Conservation (phyloP, 1,140 invertebrate genomes). For the Ylistrum balloti region DNA sequence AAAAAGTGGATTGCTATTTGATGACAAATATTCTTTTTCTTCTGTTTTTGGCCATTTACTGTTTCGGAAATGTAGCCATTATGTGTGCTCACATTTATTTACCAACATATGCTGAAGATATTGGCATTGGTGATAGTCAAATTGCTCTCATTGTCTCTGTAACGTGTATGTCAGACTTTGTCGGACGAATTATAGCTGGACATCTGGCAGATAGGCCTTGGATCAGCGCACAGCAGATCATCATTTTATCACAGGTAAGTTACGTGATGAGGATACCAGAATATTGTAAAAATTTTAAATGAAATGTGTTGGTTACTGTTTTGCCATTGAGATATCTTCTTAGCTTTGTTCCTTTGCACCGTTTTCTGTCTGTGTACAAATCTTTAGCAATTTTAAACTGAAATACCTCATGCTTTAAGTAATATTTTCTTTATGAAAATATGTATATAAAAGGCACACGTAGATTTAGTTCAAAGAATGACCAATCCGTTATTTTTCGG, state of each 20-base stretch:
- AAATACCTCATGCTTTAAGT: no score
- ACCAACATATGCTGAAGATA: constrained; percentile 39
- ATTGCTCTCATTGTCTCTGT: not conserved
- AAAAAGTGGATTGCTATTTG: not conserved
- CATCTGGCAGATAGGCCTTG: not conserved
- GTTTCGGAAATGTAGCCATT: not conserved
- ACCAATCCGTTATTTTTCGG: no score
- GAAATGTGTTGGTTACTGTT: no score
- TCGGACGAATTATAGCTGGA: not conserved
- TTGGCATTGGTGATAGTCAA: not conserved
- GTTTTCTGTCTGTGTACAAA: no score
- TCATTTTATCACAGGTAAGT: not conserved
- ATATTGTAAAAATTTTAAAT: no score
- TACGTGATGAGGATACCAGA: no score
- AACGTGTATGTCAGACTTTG: not conserved
- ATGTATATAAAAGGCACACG: no score
- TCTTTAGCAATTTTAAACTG: no score
- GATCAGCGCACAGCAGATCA: not conserved
- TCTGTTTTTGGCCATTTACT: constrained; percentile 12
- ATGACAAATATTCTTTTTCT: not conserved
- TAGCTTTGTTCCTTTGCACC: no score
- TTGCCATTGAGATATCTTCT: no score
- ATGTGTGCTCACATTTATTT: not conserved
- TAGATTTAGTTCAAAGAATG: no score
- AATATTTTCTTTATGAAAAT: no score